These are phyloP conservation scores for Hycleus phaleratus DNA, from an alignment of 1,140 invertebrate species.

Conservation along the genomic window DNA sequence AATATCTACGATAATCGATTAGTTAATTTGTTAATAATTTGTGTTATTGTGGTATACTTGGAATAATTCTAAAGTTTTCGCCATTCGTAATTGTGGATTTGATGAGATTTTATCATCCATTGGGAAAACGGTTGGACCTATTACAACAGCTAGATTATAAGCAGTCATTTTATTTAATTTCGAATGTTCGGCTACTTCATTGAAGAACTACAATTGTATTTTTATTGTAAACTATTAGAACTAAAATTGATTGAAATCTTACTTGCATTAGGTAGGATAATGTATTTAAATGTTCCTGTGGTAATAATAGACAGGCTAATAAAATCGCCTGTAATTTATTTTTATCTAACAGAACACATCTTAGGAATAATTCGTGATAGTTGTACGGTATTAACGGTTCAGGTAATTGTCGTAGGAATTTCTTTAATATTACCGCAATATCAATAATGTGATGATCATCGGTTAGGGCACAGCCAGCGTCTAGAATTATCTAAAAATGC, in stretches of 20 bases:
- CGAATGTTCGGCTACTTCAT: conserved; percentile 50
- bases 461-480: conserved; percentile 54
- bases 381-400: conserved; percentile 68
- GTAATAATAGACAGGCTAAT: conserved; percentile 56
- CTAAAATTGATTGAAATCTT: background rate
- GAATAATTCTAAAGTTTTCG: conserved; percentile 35
- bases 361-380: conserved; percentile 67
- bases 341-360: conserved; percentile 50
- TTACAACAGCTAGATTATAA: conserved; percentile 70
- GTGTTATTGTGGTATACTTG: conserved; percentile 23
- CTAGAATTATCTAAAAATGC: conserved; percentile 45
- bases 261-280: conserved; percentile 60
- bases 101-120: conserved; percentile 43
- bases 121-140: conserved; percentile 80
- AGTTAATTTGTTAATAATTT: conserved; percentile 28
- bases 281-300: conserved; percentile 55
- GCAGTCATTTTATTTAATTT: conserved; percentile 74
- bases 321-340: conserved; percentile 49
- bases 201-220: conserved; percentile 45
- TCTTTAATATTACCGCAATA: conserved; percentile 73
- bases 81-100: conserved; percentile 30
- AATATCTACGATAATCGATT: conserved; percentile 48
- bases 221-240: background rate
- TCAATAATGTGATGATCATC: conserved; percentile 67
- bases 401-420: conserved; percentile 72